phyloP scores from a whole-genome alignment of 2,888 invertebrate species.

The Norana najaformis region DNA sequence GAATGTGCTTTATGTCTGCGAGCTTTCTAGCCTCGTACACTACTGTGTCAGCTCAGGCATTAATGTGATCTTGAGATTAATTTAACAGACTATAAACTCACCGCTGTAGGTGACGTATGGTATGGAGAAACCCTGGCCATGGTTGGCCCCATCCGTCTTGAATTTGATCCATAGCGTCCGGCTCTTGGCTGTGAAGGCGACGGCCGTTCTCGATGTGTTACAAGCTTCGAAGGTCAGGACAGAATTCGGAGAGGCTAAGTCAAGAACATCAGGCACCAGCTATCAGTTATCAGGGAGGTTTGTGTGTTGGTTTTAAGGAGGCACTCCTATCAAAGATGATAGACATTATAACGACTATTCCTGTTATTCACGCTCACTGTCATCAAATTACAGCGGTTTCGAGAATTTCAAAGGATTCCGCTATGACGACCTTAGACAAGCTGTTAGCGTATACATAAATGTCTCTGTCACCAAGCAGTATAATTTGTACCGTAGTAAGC shows the following conservation, averaged over 20 bases:
- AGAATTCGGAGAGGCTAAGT: constrained; percentile 62
- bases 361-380: too few relatives aligned
- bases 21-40: too few relatives aligned
- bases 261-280: background rate
- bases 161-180: constrained; percentile 63
- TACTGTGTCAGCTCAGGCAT: constrained; percentile 44
- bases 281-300: background rate
- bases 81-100: constrained; percentile 46
- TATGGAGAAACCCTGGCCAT: constrained; percentile 62
- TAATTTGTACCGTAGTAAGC: too few relatives aligned
- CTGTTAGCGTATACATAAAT: too few relatives aligned
- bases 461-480: too few relatives aligned
- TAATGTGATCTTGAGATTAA: too few relatives aligned
- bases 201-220: constrained; percentile 57
- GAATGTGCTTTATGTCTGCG: too few relatives aligned
- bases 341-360: too few relatives aligned
- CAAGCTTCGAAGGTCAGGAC: constrained; percentile 62
- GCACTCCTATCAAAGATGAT: too few relatives aligned
- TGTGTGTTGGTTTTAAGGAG: background rate
- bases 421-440: too few relatives aligned
- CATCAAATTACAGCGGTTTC: too few relatives aligned
- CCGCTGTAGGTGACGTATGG: constrained; percentile 64
- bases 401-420: too few relatives aligned
- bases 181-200: constrained; percentile 62
- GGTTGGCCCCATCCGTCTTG: constrained; percentile 58